phyloP scores from a whole-genome alignment of 1,140 invertebrate species.

The Bombus confusus region DNA sequence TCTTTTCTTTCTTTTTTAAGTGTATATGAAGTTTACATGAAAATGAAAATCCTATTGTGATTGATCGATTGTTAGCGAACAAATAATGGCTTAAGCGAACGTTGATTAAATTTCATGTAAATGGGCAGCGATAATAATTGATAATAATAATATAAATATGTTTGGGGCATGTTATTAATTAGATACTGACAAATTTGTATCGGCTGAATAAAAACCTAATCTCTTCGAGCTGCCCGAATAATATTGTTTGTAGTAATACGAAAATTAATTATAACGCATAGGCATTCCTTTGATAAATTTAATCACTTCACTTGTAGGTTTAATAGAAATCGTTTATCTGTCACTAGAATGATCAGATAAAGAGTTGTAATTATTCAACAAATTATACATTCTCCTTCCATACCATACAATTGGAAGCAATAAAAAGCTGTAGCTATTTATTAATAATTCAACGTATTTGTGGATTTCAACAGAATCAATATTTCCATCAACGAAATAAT shows the following conservation, averaged over 20 bases:
- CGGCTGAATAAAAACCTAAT: background rate
- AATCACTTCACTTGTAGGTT: too few relatives aligned
- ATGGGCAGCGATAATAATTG: background rate
- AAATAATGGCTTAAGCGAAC: background rate
- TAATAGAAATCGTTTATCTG: background rate
- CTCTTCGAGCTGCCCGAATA: background rate
- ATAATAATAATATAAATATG: background rate
- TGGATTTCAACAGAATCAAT: background rate
- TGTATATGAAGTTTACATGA: background rate
- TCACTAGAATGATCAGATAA: too few relatives aligned
- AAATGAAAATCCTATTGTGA: background rate
- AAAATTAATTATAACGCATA: background rate
- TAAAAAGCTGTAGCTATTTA: background rate
- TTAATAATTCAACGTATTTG: background rate
- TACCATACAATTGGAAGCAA: background rate
- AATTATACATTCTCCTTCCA: background rate
- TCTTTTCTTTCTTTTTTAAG: background rate
- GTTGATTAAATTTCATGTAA: background rate
- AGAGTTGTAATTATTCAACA: background rate
- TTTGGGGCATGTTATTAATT: background rate
- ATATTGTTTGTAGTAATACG: background rate
- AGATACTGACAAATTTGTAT: background rate
- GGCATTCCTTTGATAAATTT: too few relatives aligned
- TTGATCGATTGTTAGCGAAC: background rate
- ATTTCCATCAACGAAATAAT: background rate